A percentile compares a stretch with the other conserved stretches of the same genome.
These are phyloP conservation scores for Montifringilla adamsi DNA, from an alignment of 2,113 vertebrate genomes.

Conservation along the genomic window DNA sequence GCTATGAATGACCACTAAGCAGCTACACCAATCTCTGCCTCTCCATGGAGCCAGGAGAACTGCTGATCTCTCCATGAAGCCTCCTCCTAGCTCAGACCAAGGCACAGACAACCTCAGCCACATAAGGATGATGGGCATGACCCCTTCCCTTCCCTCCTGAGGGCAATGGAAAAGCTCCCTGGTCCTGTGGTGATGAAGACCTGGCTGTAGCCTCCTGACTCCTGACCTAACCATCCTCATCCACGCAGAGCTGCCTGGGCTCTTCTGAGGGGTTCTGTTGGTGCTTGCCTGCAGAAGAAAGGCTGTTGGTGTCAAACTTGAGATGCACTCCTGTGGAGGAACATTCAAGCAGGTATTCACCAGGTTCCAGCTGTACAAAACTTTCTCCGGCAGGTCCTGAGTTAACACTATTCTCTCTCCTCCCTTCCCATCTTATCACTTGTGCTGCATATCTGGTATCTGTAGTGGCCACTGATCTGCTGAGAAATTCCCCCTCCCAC, in stretches of 20 bases:
- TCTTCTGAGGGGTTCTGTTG: neutral
- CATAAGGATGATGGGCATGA: neutral
- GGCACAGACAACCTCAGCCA: neutral
- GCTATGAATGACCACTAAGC: neutral
- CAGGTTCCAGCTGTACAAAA: neutral
- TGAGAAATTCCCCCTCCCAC: neutral
- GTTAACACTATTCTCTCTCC: neutral
- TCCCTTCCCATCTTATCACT: neutral
- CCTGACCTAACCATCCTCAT: fast-evolving
- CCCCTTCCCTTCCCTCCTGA: neutral
- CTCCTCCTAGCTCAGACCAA: neutral
- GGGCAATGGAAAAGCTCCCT: neutral
- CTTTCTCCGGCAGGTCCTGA: neutral
- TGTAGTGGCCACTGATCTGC: neutral
- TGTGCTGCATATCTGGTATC: neutral
- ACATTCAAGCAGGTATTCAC: neutral
- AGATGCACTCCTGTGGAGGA: neutral
- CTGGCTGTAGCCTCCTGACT: neutral
- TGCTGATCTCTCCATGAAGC: neutral
- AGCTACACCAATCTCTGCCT: neutral
- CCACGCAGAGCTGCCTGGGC: neutral
- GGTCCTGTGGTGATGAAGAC: neutral
- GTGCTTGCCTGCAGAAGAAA: neutral
- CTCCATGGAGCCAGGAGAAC: neutral
- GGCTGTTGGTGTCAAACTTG: neutral